A percentile compares a stretch with the other conserved stretches of the same genome.
Evolutionary conservation across 2,797 vertebrate genomes (phyloP).

Genomic region (Enteromius paludinosus): DNA sequence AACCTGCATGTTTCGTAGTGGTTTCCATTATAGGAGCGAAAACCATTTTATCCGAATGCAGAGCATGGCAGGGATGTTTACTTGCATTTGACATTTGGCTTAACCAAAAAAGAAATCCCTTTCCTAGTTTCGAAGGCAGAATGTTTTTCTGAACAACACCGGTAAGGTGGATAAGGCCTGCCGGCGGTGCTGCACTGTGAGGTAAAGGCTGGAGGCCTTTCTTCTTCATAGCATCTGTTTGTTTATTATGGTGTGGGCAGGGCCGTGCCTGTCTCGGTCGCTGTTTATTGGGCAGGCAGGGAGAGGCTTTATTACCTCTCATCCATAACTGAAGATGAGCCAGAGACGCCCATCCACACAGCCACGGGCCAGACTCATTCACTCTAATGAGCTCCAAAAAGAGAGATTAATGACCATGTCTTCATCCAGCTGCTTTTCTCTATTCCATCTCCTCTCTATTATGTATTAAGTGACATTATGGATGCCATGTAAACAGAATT

Average conservation of each 20-base stretch:
- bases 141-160: slow-evolving; percentile 37
- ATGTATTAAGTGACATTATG: slow-evolving; percentile 20
- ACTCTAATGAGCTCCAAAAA: slow-evolving; percentile 63
- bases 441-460: slow-evolving; percentile 16
- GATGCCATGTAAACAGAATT: slow-evolving; percentile 2
- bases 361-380: slow-evolving; percentile 60
- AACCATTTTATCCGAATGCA: slow-evolving; percentile 67
- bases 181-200: neutral
- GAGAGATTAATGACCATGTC: slow-evolving; percentile 62
- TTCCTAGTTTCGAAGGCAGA: slow-evolving; percentile 63
- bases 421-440: slow-evolving; percentile 38
- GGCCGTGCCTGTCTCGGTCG: slow-evolving; percentile 29
- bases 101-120: slow-evolving; percentile 65
- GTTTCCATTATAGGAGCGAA: slow-evolving; percentile 67
- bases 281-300: slow-evolving; percentile 57
- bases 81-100: slow-evolving; percentile 66
- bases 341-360: slow-evolving; percentile 52
- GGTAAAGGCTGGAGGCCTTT: slow-evolving; percentile 25
- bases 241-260: slow-evolving; percentile 55
- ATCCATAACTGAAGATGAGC: slow-evolving; percentile 65
- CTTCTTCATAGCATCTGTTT: slow-evolving; percentile 8
- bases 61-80: slow-evolving; percentile 65
- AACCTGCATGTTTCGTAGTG: slow-evolving; percentile 66
- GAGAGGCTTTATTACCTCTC: slow-evolving; percentile 62
- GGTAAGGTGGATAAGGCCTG: neutral